A percentile compares a stretch with the other conserved stretches of the same genome.
Evolutionary conservation across 2,888 invertebrate genomes (phyloP).

Genomic region (Auanema sp.): DNA sequence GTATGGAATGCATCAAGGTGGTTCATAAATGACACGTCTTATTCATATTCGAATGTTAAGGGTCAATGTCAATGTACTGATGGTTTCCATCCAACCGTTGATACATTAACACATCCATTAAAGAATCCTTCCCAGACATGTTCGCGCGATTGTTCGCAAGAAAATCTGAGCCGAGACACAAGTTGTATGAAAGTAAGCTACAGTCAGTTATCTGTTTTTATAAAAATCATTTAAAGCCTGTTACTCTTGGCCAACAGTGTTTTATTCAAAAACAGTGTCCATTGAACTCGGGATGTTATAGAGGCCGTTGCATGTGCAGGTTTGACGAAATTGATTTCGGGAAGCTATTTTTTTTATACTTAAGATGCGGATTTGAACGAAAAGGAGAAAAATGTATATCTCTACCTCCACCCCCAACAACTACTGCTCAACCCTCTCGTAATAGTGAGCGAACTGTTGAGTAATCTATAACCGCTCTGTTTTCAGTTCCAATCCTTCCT

Average conservation of each 20-base stretch:
- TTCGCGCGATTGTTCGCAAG: slow-evolving; percentile 54
- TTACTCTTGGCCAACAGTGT: slow-evolving; percentile 55
- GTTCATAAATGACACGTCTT: background rate
- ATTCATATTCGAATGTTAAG: slow-evolving; percentile 14
- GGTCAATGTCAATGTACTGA: slow-evolving; percentile 59
- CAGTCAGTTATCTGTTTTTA: too few relatives aligned
- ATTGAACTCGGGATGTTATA: slow-evolving; percentile 59
- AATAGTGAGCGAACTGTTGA: slow-evolving; percentile 11
- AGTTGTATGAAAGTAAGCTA: slow-evolving; percentile 49
- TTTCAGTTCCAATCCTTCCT: slow-evolving; percentile 34
- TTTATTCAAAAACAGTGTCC: slow-evolving; percentile 64
- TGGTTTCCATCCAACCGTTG: slow-evolving; percentile 58
- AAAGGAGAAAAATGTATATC: slow-evolving; percentile 53
- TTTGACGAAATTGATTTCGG: background rate
- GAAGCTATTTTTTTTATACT: background rate
- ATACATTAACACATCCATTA: slow-evolving; percentile 58
- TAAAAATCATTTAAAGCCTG: slow-evolving; percentile 28
- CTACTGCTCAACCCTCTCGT: slow-evolving; percentile 49
- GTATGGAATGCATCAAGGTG: slow-evolving; percentile 58
- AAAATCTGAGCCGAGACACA: slow-evolving; percentile 57
- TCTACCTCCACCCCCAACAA: slow-evolving; percentile 54
- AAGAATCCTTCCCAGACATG: slow-evolving; percentile 62
- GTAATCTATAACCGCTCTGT: background rate
- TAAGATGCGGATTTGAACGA: slow-evolving; percentile 51
- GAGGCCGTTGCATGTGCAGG: slow-evolving; percentile 60